A percentile compares a stretch with the other conserved stretches of the same genome.
phyloP scores from a whole-genome alignment of 2,797 vertebrate species.

The Tamandua tetradactyla region DNA sequence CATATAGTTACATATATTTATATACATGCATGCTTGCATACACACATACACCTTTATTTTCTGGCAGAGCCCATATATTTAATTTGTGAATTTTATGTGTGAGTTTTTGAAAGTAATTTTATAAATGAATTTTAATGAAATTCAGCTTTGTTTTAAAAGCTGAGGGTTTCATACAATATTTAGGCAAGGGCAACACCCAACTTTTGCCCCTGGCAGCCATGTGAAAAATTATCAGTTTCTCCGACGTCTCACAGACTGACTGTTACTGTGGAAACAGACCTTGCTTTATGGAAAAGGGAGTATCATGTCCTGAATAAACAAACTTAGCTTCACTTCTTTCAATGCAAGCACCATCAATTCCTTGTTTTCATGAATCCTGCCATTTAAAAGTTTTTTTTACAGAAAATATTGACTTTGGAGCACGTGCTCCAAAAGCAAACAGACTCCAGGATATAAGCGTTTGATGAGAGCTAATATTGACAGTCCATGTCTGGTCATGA shows the following conservation, averaged over 20 bases:
- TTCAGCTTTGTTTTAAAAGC: not conserved
- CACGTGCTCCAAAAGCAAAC: not conserved
- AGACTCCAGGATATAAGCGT: not conserved
- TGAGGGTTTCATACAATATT: not conserved
- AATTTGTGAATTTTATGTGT: not conserved
- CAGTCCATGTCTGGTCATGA: rapidly evolving
- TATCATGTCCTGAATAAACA: not conserved
- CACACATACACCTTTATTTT: too few relatives aligned
- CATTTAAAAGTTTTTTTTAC: not conserved
- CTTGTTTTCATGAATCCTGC: not conserved
- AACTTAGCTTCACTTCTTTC: not conserved
- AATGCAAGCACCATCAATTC: not conserved
- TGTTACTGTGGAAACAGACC: slow-evolving; percentile 52
- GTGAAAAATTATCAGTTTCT: not conserved
- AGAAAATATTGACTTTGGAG: not conserved
- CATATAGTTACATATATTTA: not conserved
- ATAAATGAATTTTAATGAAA: not conserved
- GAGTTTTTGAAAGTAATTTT: not conserved
- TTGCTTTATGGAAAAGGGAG: not conserved
- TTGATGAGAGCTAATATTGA: not conserved
- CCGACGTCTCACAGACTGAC: not conserved
- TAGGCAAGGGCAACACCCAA: not conserved
- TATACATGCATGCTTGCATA: not conserved
- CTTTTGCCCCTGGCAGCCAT: not conserved
- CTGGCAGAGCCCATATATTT: not conserved